phyloP scores from a whole-genome alignment of 1,140 invertebrate genomes.

The Elymnias hypermnestra region DNA sequence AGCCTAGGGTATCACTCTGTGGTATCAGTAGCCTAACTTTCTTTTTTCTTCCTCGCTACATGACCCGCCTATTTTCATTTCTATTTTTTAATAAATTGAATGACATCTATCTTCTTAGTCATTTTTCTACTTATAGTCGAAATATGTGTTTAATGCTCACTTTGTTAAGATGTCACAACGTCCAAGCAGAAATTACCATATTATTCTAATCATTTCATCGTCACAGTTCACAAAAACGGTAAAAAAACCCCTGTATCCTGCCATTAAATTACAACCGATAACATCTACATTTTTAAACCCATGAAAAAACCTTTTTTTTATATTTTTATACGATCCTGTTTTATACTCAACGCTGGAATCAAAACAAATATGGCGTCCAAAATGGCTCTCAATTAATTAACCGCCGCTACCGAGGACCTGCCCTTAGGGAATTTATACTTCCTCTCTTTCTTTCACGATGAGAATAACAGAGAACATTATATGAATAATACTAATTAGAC shows the following conservation, averaged over 20 bases:
- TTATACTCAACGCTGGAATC: slow-evolving; percentile 11
- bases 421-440: slow-evolving; percentile 19
- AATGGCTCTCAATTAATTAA: slow-evolving; percentile 44
- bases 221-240: too few relatives aligned
- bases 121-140: too few relatives aligned
- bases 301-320: slow-evolving; percentile 3
- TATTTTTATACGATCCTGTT: not conserved
- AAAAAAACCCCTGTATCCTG: not conserved
- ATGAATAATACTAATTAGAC: slow-evolving; percentile 38
- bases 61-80: too few relatives aligned
- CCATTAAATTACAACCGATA: slow-evolving; percentile 10
- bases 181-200: too few relatives aligned
- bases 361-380: slow-evolving; percentile 36
- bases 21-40: too few relatives aligned
- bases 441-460: slow-evolving; percentile 20
- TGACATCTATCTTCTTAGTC: too few relatives aligned
- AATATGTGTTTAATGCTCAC: too few relatives aligned
- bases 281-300: slow-evolving; percentile 10
- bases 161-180: too few relatives aligned
- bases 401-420: slow-evolving; percentile 33
- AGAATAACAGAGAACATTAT: slow-evolving; percentile 18
- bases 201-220: too few relatives aligned
- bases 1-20: too few relatives aligned
- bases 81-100: too few relatives aligned
- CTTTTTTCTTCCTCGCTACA: too few relatives aligned